phyloP scores from a whole-genome alignment of 2,797 vertebrate genomes.

The Sphenodon punctatus region DNA sequence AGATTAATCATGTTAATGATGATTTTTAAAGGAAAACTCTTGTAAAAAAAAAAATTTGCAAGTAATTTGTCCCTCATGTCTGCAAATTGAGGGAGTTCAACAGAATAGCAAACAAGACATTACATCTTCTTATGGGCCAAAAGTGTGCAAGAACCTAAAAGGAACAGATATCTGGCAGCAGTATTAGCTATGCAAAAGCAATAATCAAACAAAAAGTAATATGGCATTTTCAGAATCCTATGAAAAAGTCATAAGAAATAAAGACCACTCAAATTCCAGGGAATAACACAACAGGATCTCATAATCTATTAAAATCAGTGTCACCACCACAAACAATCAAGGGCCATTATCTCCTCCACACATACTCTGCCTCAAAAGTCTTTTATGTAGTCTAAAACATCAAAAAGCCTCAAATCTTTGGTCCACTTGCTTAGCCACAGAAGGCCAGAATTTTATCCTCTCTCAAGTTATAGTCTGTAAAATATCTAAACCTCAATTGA shows the following conservation, averaged over 20 bases:
- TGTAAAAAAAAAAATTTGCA: neutral
- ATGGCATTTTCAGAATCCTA: neutral
- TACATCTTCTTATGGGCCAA: neutral
- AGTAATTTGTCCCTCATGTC: neutral
- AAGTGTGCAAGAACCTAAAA: too few species aligned
- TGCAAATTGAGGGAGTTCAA: neutral
- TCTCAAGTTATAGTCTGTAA: neutral
- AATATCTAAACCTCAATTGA: neutral
- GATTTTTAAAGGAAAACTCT: neutral
- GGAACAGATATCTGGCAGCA: neutral
- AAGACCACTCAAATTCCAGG: neutral
- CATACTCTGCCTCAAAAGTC: neutral
- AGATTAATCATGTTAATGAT: neutral
- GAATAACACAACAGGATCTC: neutral
- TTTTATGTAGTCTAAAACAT: neutral
- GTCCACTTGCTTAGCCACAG: conserved; percentile 5
- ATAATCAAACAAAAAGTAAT: neutral
- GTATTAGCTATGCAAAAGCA: neutral
- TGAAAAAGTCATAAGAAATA: neutral
- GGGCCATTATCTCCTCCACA: neutral
- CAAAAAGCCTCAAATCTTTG: conserved; percentile 17
- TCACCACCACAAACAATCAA: too few species aligned
- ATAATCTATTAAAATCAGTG: neutral
- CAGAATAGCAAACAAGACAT: neutral
- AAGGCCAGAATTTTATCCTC: neutral